Evolutionary conservation across 1,140 invertebrate genomes (phyloP).

Genomic region (Dysdera silvatica): DNA sequence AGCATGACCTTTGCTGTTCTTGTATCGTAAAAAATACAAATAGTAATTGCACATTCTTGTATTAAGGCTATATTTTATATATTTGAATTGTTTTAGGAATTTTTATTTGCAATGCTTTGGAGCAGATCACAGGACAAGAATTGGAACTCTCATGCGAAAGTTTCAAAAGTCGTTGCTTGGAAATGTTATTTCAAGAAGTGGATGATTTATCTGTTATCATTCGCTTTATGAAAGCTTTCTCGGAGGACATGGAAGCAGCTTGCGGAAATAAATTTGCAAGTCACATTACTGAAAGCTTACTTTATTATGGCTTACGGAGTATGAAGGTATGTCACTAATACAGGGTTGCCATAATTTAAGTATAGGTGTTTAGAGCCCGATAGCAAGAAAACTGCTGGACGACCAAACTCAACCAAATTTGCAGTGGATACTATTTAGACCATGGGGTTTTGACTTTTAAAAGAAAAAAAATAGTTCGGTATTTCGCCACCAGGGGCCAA

Average conservation of each 20-base stretch:
- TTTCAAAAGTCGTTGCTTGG: slow-evolving; percentile 7
- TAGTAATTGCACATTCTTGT: too few species aligned
- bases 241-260: background rate
- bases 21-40: too few species aligned
- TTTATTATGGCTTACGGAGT: slow-evolving; percentile 5
- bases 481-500: background rate
- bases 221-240: slow-evolving; percentile 15
- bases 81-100: background rate
- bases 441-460: background rate
- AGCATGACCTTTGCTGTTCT: too few species aligned
- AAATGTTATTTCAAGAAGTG: background rate
- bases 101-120: slow-evolving; percentile 5
- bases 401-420: too few species aligned
- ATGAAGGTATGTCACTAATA: slow-evolving; percentile 18
- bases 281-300: slow-evolving; percentile 14
- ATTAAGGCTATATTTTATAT: background rate
- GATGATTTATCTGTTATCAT: background rate
- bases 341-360: background rate
- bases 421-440: background rate
- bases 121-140: slow-evolving; percentile 9
- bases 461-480: background rate
- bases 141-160: background rate
- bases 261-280: slow-evolving; percentile 10
- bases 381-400: background rate
- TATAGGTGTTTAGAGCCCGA: background rate